Conservation (phyloP, 2,113 vertebrate species). For the Parus major region DNA sequence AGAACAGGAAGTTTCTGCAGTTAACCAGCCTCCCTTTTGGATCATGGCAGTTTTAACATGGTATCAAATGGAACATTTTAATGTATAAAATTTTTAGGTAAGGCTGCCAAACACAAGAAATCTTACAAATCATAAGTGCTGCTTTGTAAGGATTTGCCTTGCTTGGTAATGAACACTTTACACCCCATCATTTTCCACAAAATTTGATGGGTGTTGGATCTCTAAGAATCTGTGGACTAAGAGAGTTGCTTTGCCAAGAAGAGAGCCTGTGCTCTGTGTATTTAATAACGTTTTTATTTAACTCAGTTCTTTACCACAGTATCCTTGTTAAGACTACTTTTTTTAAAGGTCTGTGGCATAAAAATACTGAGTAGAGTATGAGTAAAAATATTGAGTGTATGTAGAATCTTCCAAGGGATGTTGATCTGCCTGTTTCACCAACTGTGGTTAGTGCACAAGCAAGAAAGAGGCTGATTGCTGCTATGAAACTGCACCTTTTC, state of each 20-base stretch:
- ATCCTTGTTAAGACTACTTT: not conserved
- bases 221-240: not conserved
- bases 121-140: not conserved
- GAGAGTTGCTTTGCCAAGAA: not conserved
- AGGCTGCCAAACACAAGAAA: not conserved
- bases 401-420: not conserved
- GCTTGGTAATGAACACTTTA: not conserved
- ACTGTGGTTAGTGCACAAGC: not conserved
- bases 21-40: not conserved
- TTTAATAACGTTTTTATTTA: not conserved
- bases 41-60: not conserved
- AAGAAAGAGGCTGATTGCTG: not conserved
- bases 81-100: not conserved
- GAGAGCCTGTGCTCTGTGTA: accelerated
- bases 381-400: not conserved
- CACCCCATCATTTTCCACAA: not conserved
- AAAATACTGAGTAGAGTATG: not conserved
- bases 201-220: not conserved
- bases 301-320: not conserved
- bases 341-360: not conserved
- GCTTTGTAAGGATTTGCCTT: not conserved
- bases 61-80: not conserved
- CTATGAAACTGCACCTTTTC: not conserved
- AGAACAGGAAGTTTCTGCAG: not conserved
- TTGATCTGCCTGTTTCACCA: not conserved